Evolutionary conservation across 2,888 invertebrate species (phyloP), one percentile per base, ranked within the genome.

Genomic region (Nineta flava): DNA sequence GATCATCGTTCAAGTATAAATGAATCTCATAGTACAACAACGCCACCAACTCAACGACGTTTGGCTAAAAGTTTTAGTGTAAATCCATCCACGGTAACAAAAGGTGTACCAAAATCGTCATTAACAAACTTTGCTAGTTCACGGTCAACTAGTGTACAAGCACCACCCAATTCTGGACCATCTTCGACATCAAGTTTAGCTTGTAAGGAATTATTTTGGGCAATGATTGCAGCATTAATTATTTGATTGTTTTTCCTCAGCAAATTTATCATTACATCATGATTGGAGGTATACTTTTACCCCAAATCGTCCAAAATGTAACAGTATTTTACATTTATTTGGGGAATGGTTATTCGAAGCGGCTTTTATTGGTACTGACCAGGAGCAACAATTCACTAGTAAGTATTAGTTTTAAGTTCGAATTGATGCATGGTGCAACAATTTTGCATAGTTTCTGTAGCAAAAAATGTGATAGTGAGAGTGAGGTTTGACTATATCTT

Each of bases 341-440:
- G 95, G 96, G 2, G 87, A 91, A 62, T 96, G 96, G 96, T 70
- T 96, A 54, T 94, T 95, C 64, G 95, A 96, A 66, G 94, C 94
- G 5, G 87, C 94, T 2, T 83, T 94, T 57, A 86, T 93, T 57
- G 92, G 92, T 3, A 87, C 86, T 44, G 82, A 82, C 49, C 47
- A 49, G 31, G 38, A 46, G 42, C 17, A 19, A 65, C 65, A 42
- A 47, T 35, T 17, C 3, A 16, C 47, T 13, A 21, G 47, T 47
- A 19, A 35, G 16, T 47, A 32, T 35, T 15, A 35, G 12, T 13
- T 9, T 41, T 40, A 15, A 16, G 13, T 2, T 40, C 13, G 12
- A 7, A 19, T 19, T 19, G 19, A 19, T 19, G 19, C 19, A 19
- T 19, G n/a, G n/a, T n/a, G n/a, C n/a, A n/a, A n/a, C n/a, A 19